Conservation (phyloP, 2,113 vertebrate genomes). For the Coracopsis vasa region DNA sequence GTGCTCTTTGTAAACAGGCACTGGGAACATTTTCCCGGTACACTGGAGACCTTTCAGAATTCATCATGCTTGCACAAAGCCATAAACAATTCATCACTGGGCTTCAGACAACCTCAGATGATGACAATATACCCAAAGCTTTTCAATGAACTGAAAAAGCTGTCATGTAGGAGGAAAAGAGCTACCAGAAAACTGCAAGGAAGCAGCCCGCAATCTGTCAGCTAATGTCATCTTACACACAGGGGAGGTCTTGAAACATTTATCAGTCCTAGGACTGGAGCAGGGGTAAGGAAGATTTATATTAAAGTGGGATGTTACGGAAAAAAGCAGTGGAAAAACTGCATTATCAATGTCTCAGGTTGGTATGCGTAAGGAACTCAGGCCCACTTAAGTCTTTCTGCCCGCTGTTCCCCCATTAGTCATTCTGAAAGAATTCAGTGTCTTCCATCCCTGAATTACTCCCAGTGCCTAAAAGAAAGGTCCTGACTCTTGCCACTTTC, state of each 20-base stretch:
- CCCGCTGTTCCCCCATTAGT: not conserved
- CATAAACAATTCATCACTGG: not conserved
- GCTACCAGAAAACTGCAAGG: not conserved
- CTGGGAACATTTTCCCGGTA: not conserved
- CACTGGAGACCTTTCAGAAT: not conserved
- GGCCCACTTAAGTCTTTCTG: not conserved
- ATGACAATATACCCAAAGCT: conserved; percentile 8
- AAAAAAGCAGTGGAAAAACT: not conserved
- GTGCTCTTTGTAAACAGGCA: not conserved
- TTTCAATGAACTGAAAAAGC: conserved; percentile 20
- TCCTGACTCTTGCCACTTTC: not conserved
- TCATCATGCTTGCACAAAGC: not conserved
- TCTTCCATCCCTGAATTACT: not conserved
- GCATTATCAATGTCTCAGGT: not conserved
- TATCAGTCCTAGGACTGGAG: not conserved
- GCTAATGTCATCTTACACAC: conserved; percentile 24
- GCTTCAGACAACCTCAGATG: conserved; percentile 19
- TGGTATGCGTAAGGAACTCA: not conserved
- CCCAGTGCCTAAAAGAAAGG: not conserved
- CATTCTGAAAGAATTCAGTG: not conserved
- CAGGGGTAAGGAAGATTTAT: not conserved
- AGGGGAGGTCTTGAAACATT: conserved; percentile 29
- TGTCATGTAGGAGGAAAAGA: conserved; percentile 11
- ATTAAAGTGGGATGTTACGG: not conserved
- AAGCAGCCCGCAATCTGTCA: conserved; percentile 50